Percentiles rank a stretch among this genome's conserved stretches.
These are phyloP conservation scores for Sceloporus tristichus DNA, from an alignment of 2,113 vertebrate genomes.

Conservation along the genomic window DNA sequence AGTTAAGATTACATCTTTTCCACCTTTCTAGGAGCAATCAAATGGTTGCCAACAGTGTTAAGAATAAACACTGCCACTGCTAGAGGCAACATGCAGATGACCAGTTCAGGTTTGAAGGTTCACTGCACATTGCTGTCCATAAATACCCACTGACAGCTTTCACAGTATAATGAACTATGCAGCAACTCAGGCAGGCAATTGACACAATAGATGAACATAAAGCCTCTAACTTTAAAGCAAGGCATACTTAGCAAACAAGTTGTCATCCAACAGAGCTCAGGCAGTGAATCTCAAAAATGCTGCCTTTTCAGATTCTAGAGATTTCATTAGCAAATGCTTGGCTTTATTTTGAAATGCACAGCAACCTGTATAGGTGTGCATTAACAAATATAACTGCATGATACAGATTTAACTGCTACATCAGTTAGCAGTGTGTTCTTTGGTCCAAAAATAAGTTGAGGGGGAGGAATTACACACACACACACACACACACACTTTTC, in stretches of 20 bases:
- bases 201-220: slow-evolving; percentile 70
- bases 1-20: slow-evolving; percentile 69
- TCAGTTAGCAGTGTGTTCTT: slow-evolving; percentile 64
- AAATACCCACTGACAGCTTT: slow-evolving; percentile 75
- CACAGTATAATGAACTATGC: slow-evolving; percentile 77
- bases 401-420: neutral
- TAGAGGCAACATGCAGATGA: slow-evolving; percentile 73
- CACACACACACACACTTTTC: neutral
- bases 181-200: slow-evolving; percentile 76
- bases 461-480: no score
- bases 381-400: slow-evolving; percentile 32
- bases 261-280: slow-evolving; percentile 53
- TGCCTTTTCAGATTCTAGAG: slow-evolving; percentile 36
- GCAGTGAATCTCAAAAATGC: slow-evolving; percentile 37
- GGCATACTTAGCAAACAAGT: slow-evolving; percentile 58
- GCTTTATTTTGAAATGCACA: slow-evolving; percentile 44
- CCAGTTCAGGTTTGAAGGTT: slow-evolving; percentile 83
- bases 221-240: slow-evolving; percentile 63
- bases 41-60: slow-evolving; percentile 70
- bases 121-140: slow-evolving; percentile 80
- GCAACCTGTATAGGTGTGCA: slow-evolving; percentile 36
- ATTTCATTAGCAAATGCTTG: neutral
- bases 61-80: slow-evolving; percentile 74
- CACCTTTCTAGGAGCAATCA: slow-evolving; percentile 72
- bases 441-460: slow-evolving; percentile 48